Evolutionary conservation across 2,888 invertebrate genomes (phyloP), one percentile per base, ranked within the genome.

Genomic region (Orchestes rusci): DNA sequence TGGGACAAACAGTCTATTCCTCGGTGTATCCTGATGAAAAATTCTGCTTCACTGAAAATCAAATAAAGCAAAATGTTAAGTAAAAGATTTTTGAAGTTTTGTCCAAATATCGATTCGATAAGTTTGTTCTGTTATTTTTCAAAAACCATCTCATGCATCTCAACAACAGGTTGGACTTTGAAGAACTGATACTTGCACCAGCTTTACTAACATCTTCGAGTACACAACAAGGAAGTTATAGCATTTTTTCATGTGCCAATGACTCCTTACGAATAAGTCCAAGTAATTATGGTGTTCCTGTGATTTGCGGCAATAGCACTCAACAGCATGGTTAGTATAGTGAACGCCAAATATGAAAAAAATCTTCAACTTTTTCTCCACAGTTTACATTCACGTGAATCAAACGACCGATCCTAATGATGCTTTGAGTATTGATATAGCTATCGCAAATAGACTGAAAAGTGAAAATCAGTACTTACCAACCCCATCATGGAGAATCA

Each of bases 291-390:
- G 58, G 67, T 49, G 41, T 75, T n/a, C 75, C 75, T 0, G 62
- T 71, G 0, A 59, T 80, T 1, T 81, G 81, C 45, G 81, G 81
- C 2, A 73, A 75, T 53, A 81, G 80, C 53, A 72, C 69, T 30
- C 75, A 75, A 8, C 80, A 81, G 48, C 81, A 82, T 55, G 56
- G 77, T 78, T 53, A 70, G 73, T 47, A 16, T 5, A 15, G 16
- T 29, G 20, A 4, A 5, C 7, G 12, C 7, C 7, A 30, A 30
- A 10, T 30, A 10, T 12, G 8, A 30, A 12, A 13, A 30, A 5
- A 30, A 30, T 30, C 12, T 30, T 23, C 23, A 10, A 23, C 7
- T 5, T 23, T 23, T 23, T 23, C 10, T 34, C 53, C 53, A 35
- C 37, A 61, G 60, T 61, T n/a, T 61, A 60, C 27, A 39, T 62